These are phyloP conservation scores for Glaucomys volans DNA, from an alignment of 2,113 vertebrate genomes.

Conservation along the genomic window DNA sequence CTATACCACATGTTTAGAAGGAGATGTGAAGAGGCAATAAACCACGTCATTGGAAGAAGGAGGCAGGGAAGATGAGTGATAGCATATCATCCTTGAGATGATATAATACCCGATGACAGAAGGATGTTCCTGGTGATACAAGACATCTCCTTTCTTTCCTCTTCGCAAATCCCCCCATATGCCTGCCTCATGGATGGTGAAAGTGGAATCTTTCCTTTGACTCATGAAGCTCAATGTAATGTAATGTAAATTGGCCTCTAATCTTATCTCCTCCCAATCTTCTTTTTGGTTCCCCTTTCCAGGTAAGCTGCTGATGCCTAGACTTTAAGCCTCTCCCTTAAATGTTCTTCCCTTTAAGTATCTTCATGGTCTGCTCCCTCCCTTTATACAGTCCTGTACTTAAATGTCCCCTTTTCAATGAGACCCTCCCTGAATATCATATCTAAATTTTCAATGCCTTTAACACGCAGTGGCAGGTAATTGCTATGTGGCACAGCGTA, in stretches of 20 bases:
- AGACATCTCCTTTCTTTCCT: neutral
- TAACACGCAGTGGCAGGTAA: neutral
- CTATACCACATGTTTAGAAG: neutral
- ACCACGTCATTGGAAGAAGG: neutral
- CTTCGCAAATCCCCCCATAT: neutral
- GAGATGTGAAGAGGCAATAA: neutral
- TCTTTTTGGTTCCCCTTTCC: neutral
- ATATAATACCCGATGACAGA: neutral
- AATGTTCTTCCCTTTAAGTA: neutral
- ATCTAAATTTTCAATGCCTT: neutral
- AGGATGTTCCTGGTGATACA: neutral
- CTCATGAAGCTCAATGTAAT: neutral
- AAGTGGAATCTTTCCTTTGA: neutral
- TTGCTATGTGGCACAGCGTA: neutral
- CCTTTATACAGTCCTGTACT: neutral
- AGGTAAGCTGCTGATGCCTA: neutral
- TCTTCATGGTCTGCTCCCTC: too few species aligned
- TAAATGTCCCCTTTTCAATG: neutral
- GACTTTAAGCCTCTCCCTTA: neutral
- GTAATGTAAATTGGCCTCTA: fast-evolving
- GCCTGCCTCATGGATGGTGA: neutral
- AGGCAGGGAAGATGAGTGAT: neutral
- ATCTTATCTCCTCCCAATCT: neutral
- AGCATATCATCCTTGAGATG: neutral
- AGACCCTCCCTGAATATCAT: neutral